These are phyloP conservation scores for Pygocentrus nattereri DNA, from an alignment of 2,797 vertebrate species.

Conservation along the genomic window DNA sequence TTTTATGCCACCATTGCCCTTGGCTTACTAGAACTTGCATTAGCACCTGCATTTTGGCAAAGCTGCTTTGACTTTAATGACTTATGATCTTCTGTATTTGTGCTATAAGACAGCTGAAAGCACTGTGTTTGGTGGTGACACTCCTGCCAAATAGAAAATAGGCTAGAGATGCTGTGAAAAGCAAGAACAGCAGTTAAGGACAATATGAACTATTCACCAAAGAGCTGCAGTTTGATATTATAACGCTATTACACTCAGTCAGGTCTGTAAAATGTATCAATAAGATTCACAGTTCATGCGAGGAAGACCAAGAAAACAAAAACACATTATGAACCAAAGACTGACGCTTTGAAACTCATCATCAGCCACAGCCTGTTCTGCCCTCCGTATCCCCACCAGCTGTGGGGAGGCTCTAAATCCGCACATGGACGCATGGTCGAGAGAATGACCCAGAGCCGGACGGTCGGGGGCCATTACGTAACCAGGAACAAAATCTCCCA, in stretches of 20 bases:
- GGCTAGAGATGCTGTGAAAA: not conserved
- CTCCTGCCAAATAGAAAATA: not conserved
- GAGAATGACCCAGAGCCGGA: not conserved
- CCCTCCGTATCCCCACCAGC: constrained; percentile 1
- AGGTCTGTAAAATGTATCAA: not conserved
- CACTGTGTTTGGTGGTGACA: too few relatives aligned
- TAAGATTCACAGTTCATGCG: not conserved
- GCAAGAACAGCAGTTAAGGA: not conserved
- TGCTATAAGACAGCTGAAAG: too few relatives aligned
- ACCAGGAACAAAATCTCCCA: constrained; percentile 33
- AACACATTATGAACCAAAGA: not conserved
- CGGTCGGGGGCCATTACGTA: constrained; percentile 22
- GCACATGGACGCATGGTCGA: not conserved
- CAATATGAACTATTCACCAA: not conserved
- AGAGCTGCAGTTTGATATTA: not conserved
- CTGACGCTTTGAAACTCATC: not conserved
- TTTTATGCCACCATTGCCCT: not conserved
- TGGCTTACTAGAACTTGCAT: too few relatives aligned
- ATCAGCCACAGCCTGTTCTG: not conserved
- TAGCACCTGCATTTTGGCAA: too few relatives aligned
- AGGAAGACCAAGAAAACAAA: not conserved
- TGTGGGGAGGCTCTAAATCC: constrained; percentile 2
- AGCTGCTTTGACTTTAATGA: too few relatives aligned
- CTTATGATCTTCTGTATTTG: too few relatives aligned
- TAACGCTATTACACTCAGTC: not conserved